Percentiles rank a stretch among this genome's conserved stretches.
phyloP scores from a whole-genome alignment of 92 coral and sea anemone species.

The Porites lobata region DNA sequence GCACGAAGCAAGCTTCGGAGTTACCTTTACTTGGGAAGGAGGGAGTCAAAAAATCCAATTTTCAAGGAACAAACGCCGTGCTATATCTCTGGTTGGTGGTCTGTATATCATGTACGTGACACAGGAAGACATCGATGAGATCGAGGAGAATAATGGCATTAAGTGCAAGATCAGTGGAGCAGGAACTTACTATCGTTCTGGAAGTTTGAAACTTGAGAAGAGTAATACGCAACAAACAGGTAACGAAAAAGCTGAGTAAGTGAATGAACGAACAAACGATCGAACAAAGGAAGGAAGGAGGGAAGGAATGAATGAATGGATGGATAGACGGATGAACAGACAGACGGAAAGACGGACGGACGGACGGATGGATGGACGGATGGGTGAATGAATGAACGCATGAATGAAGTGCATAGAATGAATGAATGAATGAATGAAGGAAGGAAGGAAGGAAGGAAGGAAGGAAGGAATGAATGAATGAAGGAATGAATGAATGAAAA shows the following conservation, averaged over 20 bases:
- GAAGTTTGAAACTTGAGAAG: conserved; percentile 17
- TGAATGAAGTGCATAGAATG: too few species aligned
- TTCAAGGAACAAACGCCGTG: conserved; percentile 10
- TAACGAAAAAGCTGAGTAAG: background rate
- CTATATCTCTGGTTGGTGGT: conserved; percentile 10
- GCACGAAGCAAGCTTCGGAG: conserved; percentile 4
- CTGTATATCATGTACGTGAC: conserved; percentile 17
- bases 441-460: too few species aligned
- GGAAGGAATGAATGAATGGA: too few species aligned
- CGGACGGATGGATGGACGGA: too few species aligned
- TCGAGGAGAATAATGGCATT: background rate
- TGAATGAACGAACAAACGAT: background rate
- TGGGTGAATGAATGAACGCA: too few species aligned
- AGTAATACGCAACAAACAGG: conserved; percentile 14
- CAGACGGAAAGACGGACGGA: too few species aligned
- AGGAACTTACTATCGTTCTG: background rate
- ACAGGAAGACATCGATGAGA: conserved; percentile 12
- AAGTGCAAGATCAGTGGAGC: conserved; percentile 23
- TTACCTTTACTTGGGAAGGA: conserved; percentile 1
- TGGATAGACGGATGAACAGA: too few species aligned
- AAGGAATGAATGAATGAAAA: too few species aligned
- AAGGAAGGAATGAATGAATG: too few species aligned
- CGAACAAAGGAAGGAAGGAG: too few species aligned
- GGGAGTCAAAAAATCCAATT: background rate
- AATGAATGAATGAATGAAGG: too few species aligned